Conservation (phyloP, 2,113 vertebrate species). For the Trogon surrucura region DNA sequence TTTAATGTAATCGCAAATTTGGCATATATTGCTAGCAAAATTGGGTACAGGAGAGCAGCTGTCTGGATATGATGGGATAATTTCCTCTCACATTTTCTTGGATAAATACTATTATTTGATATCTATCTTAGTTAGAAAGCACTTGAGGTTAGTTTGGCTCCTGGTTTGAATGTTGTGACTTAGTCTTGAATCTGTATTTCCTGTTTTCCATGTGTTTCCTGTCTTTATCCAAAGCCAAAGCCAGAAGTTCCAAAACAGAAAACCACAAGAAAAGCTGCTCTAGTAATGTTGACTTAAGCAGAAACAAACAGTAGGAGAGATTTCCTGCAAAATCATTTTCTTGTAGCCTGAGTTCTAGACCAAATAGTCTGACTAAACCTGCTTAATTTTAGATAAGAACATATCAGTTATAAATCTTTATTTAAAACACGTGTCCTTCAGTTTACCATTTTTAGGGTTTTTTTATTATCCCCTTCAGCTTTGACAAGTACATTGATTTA, state of each 20-base stretch:
- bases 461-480: not conserved
- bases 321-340: constrained; percentile 13
- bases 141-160: not conserved
- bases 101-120: not conserved
- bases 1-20: not conserved
- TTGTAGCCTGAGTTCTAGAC: not conserved
- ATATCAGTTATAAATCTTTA: not conserved
- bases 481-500: not conserved
- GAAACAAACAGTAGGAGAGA: not conserved
- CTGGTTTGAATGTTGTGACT: not conserved
- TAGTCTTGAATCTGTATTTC: not conserved
- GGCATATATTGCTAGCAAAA: not conserved
- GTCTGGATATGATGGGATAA: not conserved
- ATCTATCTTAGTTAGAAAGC: not conserved
- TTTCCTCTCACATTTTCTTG: not conserved
- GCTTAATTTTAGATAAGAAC: not conserved
- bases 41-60: not conserved
- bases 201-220: not conserved
- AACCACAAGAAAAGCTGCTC: constrained; percentile 12
- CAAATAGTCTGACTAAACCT: not conserved
- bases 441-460: not conserved
- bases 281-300: not conserved
- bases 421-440: not conserved
- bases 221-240: not conserved
- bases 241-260: not conserved